Base-by-base conservation (phyloP, 2,797 vertebrate genomes). In the Phyllotis vaccarum region DNA sequence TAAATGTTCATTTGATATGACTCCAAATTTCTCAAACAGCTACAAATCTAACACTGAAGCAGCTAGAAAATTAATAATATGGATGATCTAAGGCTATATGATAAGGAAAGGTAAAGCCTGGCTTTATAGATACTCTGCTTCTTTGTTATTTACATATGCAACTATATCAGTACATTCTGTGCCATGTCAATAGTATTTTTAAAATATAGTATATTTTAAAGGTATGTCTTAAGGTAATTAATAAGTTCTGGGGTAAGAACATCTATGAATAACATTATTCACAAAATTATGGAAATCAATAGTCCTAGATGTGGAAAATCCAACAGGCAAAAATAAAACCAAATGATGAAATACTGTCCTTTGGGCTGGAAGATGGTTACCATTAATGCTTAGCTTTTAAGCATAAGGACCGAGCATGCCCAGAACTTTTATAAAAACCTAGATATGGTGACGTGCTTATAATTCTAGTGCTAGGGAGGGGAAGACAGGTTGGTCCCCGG, bases 141-240 rank as follows among this genome's bases (percentile, higher is more conserved):
- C 21, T 81, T 89, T 58, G 79, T 14, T 83, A 75, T 6, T 10
- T 3, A 62, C 11, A 0, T 0, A 6, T 37, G 12, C 19, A 37
- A 49, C 40, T 70, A 37, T 7, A 19, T 52, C 17, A 56, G 72
- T 40, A 85, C 10, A 62, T 81, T 85, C 80, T 93, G 13, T 80
- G 56, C 9, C 34, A 79, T 22, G 43, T 31, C 60, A 92, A 80
- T 37, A 43, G 1, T 40, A n/a, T 16, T 68, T 90, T 89, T 80
- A 49, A 86, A 92, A 89, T n/a, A 86, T 10, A n/a, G 82, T 37
- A 86, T 87, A 86, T 87, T 19, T 66, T 85, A 21, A 64, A 3
- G 31, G 9, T n/a, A 66, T 68, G 60, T 86, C 40, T 89, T 70
- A 76, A 89, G 58, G 66, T 89, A 94, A 95, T 88, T 64, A 91